Conservation (phyloP, 2,113 vertebrate genomes). For the Pteropus alecto region DNA sequence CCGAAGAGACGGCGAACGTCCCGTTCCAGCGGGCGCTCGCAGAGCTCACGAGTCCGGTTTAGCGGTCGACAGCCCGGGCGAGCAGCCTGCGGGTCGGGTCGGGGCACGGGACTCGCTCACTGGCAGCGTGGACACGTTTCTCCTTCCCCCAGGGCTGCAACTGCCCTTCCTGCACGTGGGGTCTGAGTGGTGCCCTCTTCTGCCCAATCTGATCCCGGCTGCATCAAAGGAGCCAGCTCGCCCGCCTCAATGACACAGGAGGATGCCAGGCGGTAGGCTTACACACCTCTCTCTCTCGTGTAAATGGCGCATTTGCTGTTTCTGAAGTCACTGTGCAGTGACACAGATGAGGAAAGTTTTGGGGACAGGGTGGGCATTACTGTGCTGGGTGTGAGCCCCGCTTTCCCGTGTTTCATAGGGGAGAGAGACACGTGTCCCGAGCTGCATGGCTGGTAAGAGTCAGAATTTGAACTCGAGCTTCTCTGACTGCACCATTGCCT, state of each 20-base stretch:
- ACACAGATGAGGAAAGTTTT: neutral
- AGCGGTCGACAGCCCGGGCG: too few relatives aligned
- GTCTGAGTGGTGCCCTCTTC: too few relatives aligned
- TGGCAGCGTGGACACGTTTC: too few relatives aligned
- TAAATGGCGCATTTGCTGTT: too few relatives aligned
- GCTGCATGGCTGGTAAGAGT: neutral
- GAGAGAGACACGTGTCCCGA: accelerated
- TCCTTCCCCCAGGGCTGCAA: neutral
- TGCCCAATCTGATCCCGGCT: neutral
- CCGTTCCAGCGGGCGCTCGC: too few relatives aligned
- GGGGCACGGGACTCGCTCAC: too few relatives aligned
- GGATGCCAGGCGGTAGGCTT: accelerated
- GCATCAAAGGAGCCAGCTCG: too few relatives aligned
- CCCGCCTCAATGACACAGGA: neutral
- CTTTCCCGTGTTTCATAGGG: neutral
- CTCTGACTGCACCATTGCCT: neutral
- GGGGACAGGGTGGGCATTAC: neutral
- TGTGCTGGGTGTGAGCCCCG: neutral
- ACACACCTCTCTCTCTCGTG: accelerated
- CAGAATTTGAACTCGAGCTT: neutral
- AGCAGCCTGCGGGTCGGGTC: too few relatives aligned
- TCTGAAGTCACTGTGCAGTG: neutral
- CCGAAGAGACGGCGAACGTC: too few relatives aligned
- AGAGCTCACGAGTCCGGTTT: too few relatives aligned
- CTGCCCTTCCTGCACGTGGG: neutral